Evolutionary conservation across 2,797 vertebrate genomes (phyloP), one percentile per base, ranked within the genome.

Genomic region (Astyanax mexicanus): DNA sequence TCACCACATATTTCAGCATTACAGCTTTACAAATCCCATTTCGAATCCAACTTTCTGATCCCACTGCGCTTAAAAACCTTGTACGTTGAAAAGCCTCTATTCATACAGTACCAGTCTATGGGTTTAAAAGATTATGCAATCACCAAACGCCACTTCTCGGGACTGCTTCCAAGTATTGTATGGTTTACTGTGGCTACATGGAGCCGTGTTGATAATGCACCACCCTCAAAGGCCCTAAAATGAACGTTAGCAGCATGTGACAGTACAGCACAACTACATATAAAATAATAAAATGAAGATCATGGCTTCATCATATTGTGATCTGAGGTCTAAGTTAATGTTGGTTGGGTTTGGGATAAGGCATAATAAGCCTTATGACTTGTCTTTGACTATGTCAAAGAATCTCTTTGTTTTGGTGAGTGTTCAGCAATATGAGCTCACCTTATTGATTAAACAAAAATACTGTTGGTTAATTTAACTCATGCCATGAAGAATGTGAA

Each of bases 331-430:
- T 37, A 38, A 4, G 8, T 40, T 40, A 21, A 13, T 19, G n/a
- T 86, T 75, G 80, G 44, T 13, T 49, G 68, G 65, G 64, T 60
- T 6, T 44, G n/a, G 29, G 17, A 4, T 2, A n/a, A n/a, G n/a
- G n/a, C 29, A 3, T n/a, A 0, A 7, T n/a, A 35, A 17, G 57
- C 17, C 6, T 37, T 37, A 37, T 3, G 17, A 15, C 15, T n/a
- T 11, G n/a, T n/a, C n/a, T n/a, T n/a, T n/a, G n/a, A n/a, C n/a
- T 5, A 15, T 44, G 44, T 44, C 12, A 44, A 44, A 44, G 42
- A 44, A 44, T 13, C 13, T 49, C n/a, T 49, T 49, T 19, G 17
- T 49, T 49, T 49, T 49, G 9, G n/a, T 49, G 17, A n/a, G 2
- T 19, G 7, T 55, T 25, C 12, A 40, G n/a, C 12, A 21, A 21